Base-by-base conservation (phyloP, 2,888 invertebrate genomes). In the Augochlorella aurata region DNA sequence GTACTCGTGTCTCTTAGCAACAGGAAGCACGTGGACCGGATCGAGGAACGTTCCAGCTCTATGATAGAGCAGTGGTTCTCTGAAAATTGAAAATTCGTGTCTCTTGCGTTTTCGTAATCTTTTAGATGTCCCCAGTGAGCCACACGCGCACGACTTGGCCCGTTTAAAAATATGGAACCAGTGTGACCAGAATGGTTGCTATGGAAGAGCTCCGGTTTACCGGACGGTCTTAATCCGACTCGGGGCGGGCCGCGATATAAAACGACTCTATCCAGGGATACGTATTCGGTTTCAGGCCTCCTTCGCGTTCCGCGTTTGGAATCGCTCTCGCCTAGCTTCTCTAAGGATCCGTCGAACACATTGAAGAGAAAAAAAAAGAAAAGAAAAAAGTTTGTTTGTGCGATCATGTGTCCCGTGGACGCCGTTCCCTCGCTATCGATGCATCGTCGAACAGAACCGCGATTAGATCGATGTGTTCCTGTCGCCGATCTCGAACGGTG, bases 111-210 rank as follows among this genome's bases (percentile, higher is more conserved):
- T 38, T 63, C 63, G 2, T 38, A 9, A 38, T 63, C 38, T 63
- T 88, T 89, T 88, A 82, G 71, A 80, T 87, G 91, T 92, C 91
- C 93, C 93, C 91, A 91, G 91, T 92, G 88, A 91, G 91, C 92
- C 92, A 93, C 92, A 90, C 92, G 92, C 89, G 89, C 92, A 91
- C 92, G 91, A 90, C 91, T 81, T 72, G 90, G 89, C 91, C 91
- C 92, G 88, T 89, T 92, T 93, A 91, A 93, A 93, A 93, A 92
- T 93, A 93, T 93, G 93, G 93, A 93, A 93, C 93, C 93, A 93
- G 93, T 93, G 93, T 93, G 93, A 93, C 93, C 93, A 93, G 93
- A 93, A 93, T 93, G 93, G 93, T 93, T 93, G 93, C 93, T 93
- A 93, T 93, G 93, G 93, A 93, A 93, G 93, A 93, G 92, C 92